Base-by-base conservation (phyloP, 2,113 vertebrate species). In the Ptychochromis oligacanthus region DNA sequence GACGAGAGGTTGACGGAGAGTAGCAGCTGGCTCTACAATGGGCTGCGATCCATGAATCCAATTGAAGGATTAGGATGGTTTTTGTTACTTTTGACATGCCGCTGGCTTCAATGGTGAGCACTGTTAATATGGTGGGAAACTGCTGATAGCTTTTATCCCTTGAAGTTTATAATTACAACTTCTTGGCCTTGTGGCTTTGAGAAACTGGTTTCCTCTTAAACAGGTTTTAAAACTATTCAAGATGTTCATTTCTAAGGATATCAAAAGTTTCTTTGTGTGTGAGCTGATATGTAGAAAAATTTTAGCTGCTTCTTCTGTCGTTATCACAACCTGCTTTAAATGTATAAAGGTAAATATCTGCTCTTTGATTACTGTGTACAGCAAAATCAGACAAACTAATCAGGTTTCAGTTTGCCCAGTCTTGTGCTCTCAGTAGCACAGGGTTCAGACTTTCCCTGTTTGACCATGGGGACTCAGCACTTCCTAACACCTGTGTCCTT, bases 51-150 rank as follows among this genome's bases (percentile, higher is more conserved):
- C 80, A 79, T 93, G 90, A 93, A 67, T 80, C 83, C 84, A 36
- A 38, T 34, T 88, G 87, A 86, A 91, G 90, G 92, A 95, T 91
- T 94, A 96, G 92, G 80, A 96, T 96, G 96, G 95, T 96, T 91
- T 96, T 95, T 92, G 86, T 90, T 87, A 82, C 86, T 62, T 94
- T 95, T 92, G 95, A 95, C 90, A 95, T 95, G 95, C 93, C 94
- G 76, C 87, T 95, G 88, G 91, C 93, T 92, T 95, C 94, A 80
- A 89, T 94, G 95, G 96, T 96, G 91, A 96, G 96, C 93, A 86
- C 52, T 86, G 80, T 78, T 75, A 24, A 62, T 20, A 22, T 67
- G 67, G 31, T 88, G 77, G 76, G 60, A 91, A 88, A 75, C 61
- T 81, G 77, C 61, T 64, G 83, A 20, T 54, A 12, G 22, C 18